Evolutionary conservation across 2,888 invertebrate species (phyloP).

Genomic region (Phoronis australis): DNA sequence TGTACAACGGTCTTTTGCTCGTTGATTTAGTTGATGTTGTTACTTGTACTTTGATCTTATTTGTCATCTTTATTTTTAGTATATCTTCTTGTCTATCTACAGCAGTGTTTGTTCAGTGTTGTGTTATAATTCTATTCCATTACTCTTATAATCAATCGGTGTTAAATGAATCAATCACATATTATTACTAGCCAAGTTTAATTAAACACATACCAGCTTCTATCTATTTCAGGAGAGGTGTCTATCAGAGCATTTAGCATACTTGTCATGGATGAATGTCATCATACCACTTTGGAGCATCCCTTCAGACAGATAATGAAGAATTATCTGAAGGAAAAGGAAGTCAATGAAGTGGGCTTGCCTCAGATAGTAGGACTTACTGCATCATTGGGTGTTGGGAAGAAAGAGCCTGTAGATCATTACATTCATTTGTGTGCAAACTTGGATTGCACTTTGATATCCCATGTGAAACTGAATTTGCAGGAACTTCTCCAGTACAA

Average conservation of each 20-base stretch:
- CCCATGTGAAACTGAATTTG: not conserved
- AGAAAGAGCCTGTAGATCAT: not conserved
- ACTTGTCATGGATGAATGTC: not conserved
- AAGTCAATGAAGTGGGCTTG: not conserved
- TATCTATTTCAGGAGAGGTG: not conserved
- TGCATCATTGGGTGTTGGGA: not conserved
- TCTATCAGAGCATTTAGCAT: not conserved
- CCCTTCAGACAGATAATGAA: not conserved
- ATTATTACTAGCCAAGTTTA: no score
- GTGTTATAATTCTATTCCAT: no score
- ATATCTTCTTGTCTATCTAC: no score
- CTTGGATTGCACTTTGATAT: not conserved
- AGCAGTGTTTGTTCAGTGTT: no score
- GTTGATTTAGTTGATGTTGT: no score
- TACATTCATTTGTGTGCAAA: not conserved
- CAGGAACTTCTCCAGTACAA: not conserved
- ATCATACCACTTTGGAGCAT: not conserved
- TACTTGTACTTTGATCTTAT: no score
- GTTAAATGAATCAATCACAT: no score
- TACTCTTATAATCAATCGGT: no score
- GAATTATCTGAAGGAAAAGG: not conserved
- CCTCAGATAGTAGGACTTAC: not conserved
- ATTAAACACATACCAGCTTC: no score
- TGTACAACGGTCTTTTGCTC: no score
- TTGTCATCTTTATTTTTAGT: no score